Conservation (phyloP, 2,888 invertebrate genomes). For the Scotopteryx bipunctaria region DNA sequence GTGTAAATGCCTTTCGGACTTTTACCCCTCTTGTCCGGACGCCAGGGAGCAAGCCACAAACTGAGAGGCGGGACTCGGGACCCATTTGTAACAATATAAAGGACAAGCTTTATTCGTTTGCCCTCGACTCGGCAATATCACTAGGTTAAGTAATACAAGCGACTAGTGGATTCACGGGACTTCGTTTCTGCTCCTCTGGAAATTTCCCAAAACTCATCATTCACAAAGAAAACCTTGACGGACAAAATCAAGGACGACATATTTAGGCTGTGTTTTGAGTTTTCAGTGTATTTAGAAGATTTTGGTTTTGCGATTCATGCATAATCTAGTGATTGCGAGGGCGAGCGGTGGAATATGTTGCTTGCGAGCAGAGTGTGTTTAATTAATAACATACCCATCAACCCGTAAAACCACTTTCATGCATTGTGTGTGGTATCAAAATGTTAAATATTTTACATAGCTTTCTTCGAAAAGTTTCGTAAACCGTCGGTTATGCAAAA, state of each 20-base stretch:
- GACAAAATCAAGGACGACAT: too few relatives aligned
- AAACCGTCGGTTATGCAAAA: too few relatives aligned
- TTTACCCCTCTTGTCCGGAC: conserved; percentile 3
- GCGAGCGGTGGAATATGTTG: conserved; percentile 1
- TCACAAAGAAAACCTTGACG: too few relatives aligned
- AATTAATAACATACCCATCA: conserved; percentile 16
- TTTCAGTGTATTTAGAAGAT: too few relatives aligned
- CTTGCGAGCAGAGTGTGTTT: conserved; percentile 13
- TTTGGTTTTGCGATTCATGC: conserved; percentile 27
- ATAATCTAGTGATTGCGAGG: conserved; percentile 18
- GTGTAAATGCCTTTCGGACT: not conserved
- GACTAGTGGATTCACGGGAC: too few relatives aligned
- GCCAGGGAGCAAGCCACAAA: conserved; percentile 24
- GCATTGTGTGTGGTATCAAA: not conserved
- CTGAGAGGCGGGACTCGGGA: conserved; percentile 23
- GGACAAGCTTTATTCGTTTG: conserved; percentile 37
- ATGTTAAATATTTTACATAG: not conserved
- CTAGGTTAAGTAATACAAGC: conserved; percentile 26
- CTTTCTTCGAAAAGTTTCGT: too few relatives aligned
- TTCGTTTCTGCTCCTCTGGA: too few relatives aligned
- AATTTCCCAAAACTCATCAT: too few relatives aligned
- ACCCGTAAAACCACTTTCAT: conserved; percentile 2
- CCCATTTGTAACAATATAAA: conserved; percentile 38
- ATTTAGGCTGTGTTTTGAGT: too few relatives aligned
- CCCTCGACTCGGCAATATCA: conserved; percentile 28